Evolutionary conservation across 2,888 invertebrate species (phyloP).

Genomic region (Diadegma fenestrale): DNA sequence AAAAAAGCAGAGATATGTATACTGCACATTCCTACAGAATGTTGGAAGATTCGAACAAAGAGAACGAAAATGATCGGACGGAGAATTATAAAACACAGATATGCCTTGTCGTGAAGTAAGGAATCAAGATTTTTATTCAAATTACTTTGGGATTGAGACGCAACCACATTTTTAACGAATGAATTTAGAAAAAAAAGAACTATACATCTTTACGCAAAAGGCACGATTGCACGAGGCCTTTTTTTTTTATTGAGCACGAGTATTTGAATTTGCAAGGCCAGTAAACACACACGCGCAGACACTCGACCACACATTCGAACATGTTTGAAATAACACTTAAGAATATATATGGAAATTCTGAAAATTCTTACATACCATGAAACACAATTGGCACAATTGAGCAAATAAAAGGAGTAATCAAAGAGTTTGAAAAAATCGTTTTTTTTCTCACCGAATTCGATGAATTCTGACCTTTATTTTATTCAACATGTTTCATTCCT

Average conservation of each 20-base stretch:
- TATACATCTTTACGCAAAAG: constrained; percentile 12
- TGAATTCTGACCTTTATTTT: not conserved
- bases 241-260: constrained; percentile 12
- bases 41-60: constrained; percentile 1
- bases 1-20: not conserved
- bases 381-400: constrained; percentile 8
- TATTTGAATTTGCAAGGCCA: constrained; percentile 50
- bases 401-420: not conserved
- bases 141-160: not conserved
- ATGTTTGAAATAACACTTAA: not conserved
- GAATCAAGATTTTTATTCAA: constrained; percentile 8
- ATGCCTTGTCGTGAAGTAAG: not conserved
- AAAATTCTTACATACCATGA: not conserved
- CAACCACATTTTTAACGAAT: not conserved
- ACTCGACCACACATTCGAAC: not conserved
- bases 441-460: not conserved
- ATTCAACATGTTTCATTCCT: not conserved
- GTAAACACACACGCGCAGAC: constrained; percentile 32
- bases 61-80: not conserved
- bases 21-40: not conserved
- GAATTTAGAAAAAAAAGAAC: constrained; percentile 4
- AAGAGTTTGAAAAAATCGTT: not conserved
- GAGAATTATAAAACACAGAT: not conserved
- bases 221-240: constrained; percentile 17
- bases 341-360: not conserved